phyloP scores from a whole-genome alignment of 2,113 vertebrate species.

The Oncorhynchus gorbuscha region DNA sequence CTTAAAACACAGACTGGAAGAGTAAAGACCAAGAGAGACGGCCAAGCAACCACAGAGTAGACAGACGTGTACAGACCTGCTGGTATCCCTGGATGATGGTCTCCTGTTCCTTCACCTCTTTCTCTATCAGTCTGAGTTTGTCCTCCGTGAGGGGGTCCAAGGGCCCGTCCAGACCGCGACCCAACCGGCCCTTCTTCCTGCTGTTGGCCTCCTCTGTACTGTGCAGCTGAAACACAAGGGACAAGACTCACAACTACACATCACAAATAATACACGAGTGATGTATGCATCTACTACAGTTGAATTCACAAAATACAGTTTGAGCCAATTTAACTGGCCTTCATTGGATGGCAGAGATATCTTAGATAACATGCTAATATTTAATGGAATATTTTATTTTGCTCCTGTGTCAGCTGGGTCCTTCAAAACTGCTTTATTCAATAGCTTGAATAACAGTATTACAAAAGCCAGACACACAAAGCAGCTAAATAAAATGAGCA shows the following conservation, averaged over 20 bases:
- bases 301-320: too few species aligned
- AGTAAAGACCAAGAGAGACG: background rate
- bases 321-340: too few species aligned
- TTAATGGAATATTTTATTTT: too few species aligned
- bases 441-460: background rate
- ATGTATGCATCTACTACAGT: too few species aligned
- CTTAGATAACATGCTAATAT: too few species aligned
- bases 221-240: conserved; percentile 71
- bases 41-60: conserved; percentile 4
- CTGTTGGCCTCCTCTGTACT: conserved; percentile 72
- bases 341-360: too few species aligned
- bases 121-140: conserved; percentile 80
- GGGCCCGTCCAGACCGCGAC: conserved; percentile 52
- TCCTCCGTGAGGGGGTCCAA: conserved; percentile 71
- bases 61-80: conserved; percentile 80
- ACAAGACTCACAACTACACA: background rate
- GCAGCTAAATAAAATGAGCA: background rate
- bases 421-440: too few species aligned
- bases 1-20: background rate
- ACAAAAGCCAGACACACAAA: background rate
- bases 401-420: too few species aligned
- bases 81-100: conserved; percentile 91
- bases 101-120: conserved; percentile 89
- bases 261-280: background rate
- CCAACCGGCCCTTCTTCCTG: conserved; percentile 66